Conservation (phyloP, 2,888 invertebrate genomes). For the Helleia helle region DNA sequence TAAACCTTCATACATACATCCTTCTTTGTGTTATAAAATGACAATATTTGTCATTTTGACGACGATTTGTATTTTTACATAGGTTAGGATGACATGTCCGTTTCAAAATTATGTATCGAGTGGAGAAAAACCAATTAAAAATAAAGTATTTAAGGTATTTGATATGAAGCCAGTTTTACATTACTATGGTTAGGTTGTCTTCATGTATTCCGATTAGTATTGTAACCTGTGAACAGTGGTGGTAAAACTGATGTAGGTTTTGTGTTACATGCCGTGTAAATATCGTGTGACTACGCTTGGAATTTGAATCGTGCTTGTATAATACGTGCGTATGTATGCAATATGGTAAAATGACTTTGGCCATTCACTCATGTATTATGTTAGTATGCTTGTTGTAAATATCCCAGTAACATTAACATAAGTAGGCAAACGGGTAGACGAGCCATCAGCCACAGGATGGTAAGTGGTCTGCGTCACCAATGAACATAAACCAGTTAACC, state of each 20-base stretch:
- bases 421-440: no score
- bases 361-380: no score
- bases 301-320: no score
- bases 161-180: background rate
- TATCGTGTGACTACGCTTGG: no score
- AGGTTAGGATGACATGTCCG: slow-evolving; percentile 64
- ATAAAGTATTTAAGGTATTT: slow-evolving; percentile 25
- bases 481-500: no score
- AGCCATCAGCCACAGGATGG: no score
- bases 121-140: slow-evolving; percentile 26
- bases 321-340: no score
- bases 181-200: background rate
- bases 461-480: no score
- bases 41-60: background rate
- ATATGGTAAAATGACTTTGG: no score
- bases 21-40: background rate
- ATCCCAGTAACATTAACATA: no score
- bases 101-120: slow-evolving; percentile 56
- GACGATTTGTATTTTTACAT: slow-evolving; percentile 6
- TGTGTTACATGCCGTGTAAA: background rate
- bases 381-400: no score
- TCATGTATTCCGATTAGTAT: background rate
- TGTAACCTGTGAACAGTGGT: background rate
- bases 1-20: no score
- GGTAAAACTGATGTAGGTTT: background rate